phyloP scores from a whole-genome alignment of 2,797 vertebrate genomes.

The Syngnathus acus region DNA sequence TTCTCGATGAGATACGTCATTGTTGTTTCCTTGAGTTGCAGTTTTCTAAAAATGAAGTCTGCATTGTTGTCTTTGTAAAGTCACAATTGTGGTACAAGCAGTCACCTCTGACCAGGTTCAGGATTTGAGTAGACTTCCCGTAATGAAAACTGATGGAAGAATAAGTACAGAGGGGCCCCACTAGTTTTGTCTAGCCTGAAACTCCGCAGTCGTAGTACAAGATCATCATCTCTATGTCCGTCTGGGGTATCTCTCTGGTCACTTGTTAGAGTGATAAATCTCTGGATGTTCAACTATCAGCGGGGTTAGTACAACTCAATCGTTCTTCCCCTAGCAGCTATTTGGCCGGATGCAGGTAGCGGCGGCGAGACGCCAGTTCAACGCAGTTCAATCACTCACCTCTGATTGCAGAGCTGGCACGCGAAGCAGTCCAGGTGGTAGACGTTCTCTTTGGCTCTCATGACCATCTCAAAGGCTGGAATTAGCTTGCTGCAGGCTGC shows the following conservation, averaged over 20 bases:
- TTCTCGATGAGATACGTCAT: too few species aligned
- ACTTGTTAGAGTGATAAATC: constrained; percentile 3
- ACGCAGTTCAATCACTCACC: constrained; percentile 70
- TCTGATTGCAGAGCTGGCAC: constrained; percentile 98
- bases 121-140: neutral
- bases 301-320: neutral
- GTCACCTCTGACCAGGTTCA: neutral
- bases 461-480: constrained; percentile 98
- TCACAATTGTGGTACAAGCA: neutral
- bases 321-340: neutral
- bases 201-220: neutral
- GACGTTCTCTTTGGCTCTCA: constrained; percentile 97
- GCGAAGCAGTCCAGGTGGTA: constrained; percentile 99
- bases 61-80: neutral
- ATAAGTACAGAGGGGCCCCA: neutral
- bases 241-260: constrained; percentile 3
- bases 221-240: neutral
- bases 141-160: constrained; percentile 5
- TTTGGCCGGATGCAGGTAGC: constrained; percentile 1
- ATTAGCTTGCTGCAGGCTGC: constrained; percentile 98
- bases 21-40: too few species aligned
- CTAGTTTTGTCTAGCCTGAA: neutral
- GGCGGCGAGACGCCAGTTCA: neutral
- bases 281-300: constrained; percentile 1
- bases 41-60: neutral